phyloP scores from a whole-genome alignment of 2,888 invertebrate genomes.

The Tetragonisca angustula region DNA sequence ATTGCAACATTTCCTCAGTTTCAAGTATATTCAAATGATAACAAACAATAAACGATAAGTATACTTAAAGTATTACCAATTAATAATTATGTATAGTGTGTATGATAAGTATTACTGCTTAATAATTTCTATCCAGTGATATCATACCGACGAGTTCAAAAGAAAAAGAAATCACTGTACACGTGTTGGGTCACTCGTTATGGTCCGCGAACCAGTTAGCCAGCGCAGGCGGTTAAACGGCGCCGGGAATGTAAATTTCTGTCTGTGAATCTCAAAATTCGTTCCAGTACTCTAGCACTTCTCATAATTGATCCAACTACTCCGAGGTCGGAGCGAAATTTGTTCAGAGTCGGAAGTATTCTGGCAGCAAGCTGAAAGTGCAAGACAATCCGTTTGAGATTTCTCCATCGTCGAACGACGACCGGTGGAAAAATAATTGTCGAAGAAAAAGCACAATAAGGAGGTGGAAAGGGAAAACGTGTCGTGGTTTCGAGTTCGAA shows the following conservation, averaged over 20 bases:
- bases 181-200: no score
- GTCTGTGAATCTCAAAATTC: not conserved
- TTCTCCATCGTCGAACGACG: not conserved
- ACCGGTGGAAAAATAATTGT: conserved; percentile 20
- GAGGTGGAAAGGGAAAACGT: conserved; percentile 33
- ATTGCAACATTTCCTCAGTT: no score
- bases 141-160: no score
- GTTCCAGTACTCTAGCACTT: not conserved
- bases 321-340: not conserved
- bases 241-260: not conserved
- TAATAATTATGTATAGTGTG: no score
- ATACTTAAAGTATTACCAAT: no score
- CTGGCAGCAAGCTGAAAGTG: not conserved
- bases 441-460: not conserved
- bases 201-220: no score
- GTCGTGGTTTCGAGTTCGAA: conserved; percentile 46
- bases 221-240: no score
- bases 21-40: no score
- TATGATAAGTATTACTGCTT: no score
- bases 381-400: not conserved
- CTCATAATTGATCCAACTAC: not conserved
- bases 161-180: no score
- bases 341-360: not conserved
- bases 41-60: no score
- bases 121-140: no score